phyloP scores from a whole-genome alignment of 2,797 vertebrate genomes.

The Stomatorhinus walkeri region DNA sequence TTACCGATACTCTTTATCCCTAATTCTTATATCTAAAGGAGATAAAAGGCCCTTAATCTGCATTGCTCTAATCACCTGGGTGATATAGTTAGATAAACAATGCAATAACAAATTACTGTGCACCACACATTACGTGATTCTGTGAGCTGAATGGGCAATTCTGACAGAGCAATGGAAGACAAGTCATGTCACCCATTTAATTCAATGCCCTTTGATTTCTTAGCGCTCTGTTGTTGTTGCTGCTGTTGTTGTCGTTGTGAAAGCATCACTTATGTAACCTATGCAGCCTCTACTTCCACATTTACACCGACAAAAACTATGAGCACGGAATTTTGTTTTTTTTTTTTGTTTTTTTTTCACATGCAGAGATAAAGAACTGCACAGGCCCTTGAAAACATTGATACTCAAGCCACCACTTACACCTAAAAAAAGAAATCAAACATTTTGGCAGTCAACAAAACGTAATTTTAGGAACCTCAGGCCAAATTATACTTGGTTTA shows the following conservation, averaged over 20 bases:
- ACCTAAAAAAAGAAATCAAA: constrained; percentile 32
- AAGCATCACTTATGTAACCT: neutral
- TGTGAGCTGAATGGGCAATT: neutral
- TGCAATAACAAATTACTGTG: neutral
- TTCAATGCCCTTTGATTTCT: neutral
- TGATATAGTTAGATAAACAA: neutral
- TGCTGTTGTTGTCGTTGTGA: neutral
- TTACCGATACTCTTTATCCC: neutral
- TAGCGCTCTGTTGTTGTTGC: neutral
- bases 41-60: neutral
- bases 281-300: neutral
- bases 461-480: constrained; percentile 46
- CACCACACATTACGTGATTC: neutral
- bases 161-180: neutral
- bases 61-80: neutral
- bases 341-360: neutral
- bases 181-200: neutral
- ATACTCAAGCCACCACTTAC: constrained; percentile 45
- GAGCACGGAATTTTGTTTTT: neutral
- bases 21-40: neutral
- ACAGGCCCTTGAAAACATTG: neutral
- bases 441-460: constrained; percentile 40
- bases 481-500: constrained; percentile 36
- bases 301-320: neutral
- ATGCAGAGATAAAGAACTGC: neutral